phyloP scores from a whole-genome alignment of 2,888 invertebrate genomes.

The Tupiocoris notatus region DNA sequence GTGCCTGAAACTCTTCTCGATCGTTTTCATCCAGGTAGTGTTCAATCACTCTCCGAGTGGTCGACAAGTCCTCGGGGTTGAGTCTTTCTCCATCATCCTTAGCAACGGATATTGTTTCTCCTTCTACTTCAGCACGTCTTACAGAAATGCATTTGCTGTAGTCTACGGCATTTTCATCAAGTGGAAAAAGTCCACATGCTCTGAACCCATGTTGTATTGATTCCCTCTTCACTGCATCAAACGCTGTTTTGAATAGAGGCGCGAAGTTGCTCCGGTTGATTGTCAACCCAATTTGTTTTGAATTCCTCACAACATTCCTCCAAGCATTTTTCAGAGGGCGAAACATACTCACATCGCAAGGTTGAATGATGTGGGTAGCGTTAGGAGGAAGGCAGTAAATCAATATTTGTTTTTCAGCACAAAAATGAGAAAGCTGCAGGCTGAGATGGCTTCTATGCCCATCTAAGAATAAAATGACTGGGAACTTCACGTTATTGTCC shows the following conservation, averaged over 20 bases:
- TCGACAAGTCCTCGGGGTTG: background rate
- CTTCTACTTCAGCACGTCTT: constrained; percentile 1
- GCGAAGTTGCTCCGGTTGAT: constrained; percentile 49
- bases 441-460: constrained; percentile 8
- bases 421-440: constrained; percentile 4
- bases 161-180: constrained; percentile 42
- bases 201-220: constrained; percentile 50
- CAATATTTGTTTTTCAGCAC: constrained; percentile 3
- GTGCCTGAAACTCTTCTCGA: constrained; percentile 7
- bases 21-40: background rate
- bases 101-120: background rate
- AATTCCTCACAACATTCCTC: constrained; percentile 31
- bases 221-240: constrained; percentile 47
- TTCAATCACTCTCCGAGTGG: background rate
- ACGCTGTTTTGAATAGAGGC: constrained; percentile 48
- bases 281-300: constrained; percentile 47
- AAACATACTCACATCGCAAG: constrained; percentile 45
- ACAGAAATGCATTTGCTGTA: constrained; percentile 3
- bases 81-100: background rate
- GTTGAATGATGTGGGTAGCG: constrained; percentile 46
- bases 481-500: background rate
- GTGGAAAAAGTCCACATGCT: constrained; percentile 49
- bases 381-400: constrained; percentile 26
- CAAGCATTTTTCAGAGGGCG: constrained; percentile 44
- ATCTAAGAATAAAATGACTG: constrained; percentile 7